phyloP scores from a whole-genome alignment of 2,113 vertebrate species.

The Ia io region DNA sequence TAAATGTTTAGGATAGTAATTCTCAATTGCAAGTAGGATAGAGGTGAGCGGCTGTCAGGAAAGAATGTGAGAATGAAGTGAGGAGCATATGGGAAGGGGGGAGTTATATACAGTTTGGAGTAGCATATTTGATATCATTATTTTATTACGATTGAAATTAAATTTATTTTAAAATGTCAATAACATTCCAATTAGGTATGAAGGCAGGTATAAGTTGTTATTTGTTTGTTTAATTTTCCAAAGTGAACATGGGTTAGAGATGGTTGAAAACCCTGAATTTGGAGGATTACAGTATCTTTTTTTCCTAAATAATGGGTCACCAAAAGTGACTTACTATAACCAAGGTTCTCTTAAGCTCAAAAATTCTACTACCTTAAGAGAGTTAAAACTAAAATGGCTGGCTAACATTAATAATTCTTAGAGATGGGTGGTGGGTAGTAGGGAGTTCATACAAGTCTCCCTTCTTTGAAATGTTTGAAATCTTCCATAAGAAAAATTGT shows the following conservation, averaged over 20 bases:
- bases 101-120: background rate
- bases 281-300: slow-evolving; percentile 19
- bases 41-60: background rate
- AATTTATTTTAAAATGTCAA: background rate
- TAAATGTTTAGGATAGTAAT: background rate
- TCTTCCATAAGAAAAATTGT: background rate
- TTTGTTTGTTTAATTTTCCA: background rate
- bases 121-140: background rate
- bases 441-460: background rate
- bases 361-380: background rate
- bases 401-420: background rate
- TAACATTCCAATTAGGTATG: background rate
- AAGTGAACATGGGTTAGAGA: background rate
- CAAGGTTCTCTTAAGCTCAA: background rate
- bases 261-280: background rate
- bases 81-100: background rate
- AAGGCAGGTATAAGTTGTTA: background rate
- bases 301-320: background rate
- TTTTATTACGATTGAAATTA: background rate
- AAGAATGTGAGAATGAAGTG: background rate
- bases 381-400: background rate
- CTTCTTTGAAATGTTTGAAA: slow-evolving; percentile 14
- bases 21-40: background rate
- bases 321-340: background rate
- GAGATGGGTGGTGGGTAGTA: background rate